Evolutionary conservation across 2,888 invertebrate species (phyloP), one percentile per base, ranked within the genome.

Genomic region (Auanema sp.): DNA sequence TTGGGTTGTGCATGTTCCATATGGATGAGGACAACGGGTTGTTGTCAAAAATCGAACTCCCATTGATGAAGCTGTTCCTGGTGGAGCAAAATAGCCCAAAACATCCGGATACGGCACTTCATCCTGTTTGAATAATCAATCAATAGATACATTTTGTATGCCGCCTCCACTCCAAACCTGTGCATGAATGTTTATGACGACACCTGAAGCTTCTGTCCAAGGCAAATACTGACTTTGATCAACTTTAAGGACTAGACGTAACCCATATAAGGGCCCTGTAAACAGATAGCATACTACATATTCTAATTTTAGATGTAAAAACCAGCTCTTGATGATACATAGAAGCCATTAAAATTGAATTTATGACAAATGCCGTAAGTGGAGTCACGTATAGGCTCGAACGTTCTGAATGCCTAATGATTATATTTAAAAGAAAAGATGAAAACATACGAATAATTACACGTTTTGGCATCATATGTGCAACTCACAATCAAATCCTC

Each of bases 141-240:
- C 16, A 51, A 8, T 21, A 1, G 1, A 40, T n/a, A 40, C 23
- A 18, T 18, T 16, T 47, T 3, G 3, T 47, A 16, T 5, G 3
- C 21, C 21, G 21, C 21, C 47, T 47, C 47, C 21, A 16, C 10
- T 14, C 76, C 76, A 5, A 47, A 77, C 79, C 59, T 82, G 70
- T 47, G 78, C 76, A 69, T 85, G 85, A 59, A 85, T 78, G 33
- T 80, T 72, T n/a, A 85, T 79, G 10, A 84, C 77, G 0, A 84
- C 78, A 8, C 85, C 86, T 3, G 84, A 83, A 23, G 84, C 78
- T 21, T 83, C 78, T 1, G 83, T 79, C 67, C 85, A 78, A 1
- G 84, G 81, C 0, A 84, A 66, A 54, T 79, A 82, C 23, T 76
- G 62, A 2, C 58, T 60, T 58, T 78, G 78, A 40, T 79, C 73